Conservation (phyloP, 2,888 invertebrate species). For the Agapostemon virescens region DNA sequence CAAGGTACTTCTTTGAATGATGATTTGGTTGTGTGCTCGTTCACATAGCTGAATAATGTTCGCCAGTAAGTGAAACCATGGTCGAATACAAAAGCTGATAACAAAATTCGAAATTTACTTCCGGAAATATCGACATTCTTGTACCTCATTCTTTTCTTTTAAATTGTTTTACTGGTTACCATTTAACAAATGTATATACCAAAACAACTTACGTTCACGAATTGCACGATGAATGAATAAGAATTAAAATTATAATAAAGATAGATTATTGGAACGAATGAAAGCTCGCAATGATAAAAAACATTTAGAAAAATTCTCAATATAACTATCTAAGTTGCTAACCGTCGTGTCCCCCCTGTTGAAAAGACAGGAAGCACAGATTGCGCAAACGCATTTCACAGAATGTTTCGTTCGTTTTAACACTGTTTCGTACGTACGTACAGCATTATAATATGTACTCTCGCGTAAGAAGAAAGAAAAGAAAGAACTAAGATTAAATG, state of each 20-base stretch:
- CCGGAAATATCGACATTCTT: slow-evolving; percentile 53
- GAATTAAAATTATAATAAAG: slow-evolving; percentile 41
- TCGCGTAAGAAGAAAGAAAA: slow-evolving; percentile 56
- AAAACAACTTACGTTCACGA: slow-evolving; percentile 48
- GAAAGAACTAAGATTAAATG: slow-evolving; percentile 62
- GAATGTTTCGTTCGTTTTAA: slow-evolving; percentile 53
- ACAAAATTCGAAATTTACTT: slow-evolving; percentile 39
- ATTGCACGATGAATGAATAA: slow-evolving; percentile 61
- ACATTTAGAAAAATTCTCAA: slow-evolving; percentile 61
- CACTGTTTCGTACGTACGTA: slow-evolving; percentile 71
- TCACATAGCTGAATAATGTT: slow-evolving; percentile 27
- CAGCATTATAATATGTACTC: slow-evolving; percentile 59
- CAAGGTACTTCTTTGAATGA: slow-evolving; percentile 25
- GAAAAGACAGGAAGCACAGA: slow-evolving; percentile 71
- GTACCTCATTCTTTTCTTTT: slow-evolving; percentile 16
- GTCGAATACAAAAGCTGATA: slow-evolving; percentile 49
- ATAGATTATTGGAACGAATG: slow-evolving; percentile 53
- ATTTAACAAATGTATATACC: slow-evolving; percentile 47
- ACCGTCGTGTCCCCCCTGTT: slow-evolving; percentile 59
- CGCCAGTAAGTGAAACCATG: slow-evolving; percentile 35
- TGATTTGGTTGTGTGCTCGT: slow-evolving; percentile 64
- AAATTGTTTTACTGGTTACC: slow-evolving; percentile 36
- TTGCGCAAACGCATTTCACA: slow-evolving; percentile 65
- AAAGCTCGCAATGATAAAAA: slow-evolving; percentile 59
- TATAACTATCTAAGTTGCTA: slow-evolving; percentile 61